phyloP scores from a whole-genome alignment of 2,888 invertebrate genomes.

The Melipona beecheii region DNA sequence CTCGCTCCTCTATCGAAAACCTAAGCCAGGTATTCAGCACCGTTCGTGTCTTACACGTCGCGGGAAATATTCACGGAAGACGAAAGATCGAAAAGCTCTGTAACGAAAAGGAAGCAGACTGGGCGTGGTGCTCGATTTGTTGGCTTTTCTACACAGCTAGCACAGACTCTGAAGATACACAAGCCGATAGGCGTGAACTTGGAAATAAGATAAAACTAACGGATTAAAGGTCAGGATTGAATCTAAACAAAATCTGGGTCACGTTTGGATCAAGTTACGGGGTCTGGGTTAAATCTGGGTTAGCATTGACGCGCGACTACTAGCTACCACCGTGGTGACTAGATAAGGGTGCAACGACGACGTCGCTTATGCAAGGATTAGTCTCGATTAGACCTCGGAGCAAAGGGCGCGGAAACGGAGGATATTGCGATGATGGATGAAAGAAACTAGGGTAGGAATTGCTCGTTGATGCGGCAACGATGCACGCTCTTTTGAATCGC shows the following conservation, averaged over 20 bases:
- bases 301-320: constrained; percentile 17
- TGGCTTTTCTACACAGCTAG: background rate
- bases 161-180: background rate
- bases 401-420: constrained; percentile 6
- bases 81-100: background rate
- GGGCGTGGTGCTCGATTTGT: constrained; percentile 10
- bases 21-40: background rate
- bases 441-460: background rate
- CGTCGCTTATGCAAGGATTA: constrained; percentile 27
- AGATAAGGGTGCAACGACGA: constrained; percentile 29
- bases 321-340: background rate
- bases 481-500: background rate
- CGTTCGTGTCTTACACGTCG: background rate
- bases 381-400: constrained; percentile 4
- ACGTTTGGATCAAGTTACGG: constrained; percentile 39
- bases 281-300: constrained; percentile 54
- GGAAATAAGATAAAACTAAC: constrained; percentile 51
- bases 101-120: background rate
- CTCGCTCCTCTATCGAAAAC: too few relatives aligned
- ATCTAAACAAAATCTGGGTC: constrained; percentile 58
- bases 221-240: constrained; percentile 51
- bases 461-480: background rate
- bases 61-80: background rate
- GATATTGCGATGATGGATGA: constrained; percentile 5
- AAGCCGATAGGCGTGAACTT: constrained; percentile 39